Evolutionary conservation across 2,888 invertebrate species (phyloP).

Genomic region (Peribatodes rhomboidaria): DNA sequence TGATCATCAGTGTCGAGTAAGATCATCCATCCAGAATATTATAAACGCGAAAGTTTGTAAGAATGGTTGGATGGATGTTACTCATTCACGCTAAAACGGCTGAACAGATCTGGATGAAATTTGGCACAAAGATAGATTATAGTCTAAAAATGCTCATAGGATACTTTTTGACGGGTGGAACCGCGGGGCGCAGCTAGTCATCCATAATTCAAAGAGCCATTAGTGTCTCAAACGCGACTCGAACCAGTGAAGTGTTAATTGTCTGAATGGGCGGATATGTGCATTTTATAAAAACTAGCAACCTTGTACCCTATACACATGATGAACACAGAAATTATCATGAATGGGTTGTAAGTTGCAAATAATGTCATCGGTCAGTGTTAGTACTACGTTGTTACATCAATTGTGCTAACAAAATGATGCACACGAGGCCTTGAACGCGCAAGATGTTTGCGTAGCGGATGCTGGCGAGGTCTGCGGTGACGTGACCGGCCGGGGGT

Average conservation of each 20-base stretch:
- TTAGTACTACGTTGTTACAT: constrained; percentile 55
- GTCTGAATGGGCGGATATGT: constrained; percentile 44
- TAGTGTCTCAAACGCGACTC: constrained; percentile 18
- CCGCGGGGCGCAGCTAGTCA: too few species aligned
- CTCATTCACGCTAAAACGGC: too few species aligned
- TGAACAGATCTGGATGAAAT: too few species aligned
- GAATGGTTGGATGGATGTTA: too few species aligned
- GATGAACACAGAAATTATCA: constrained; percentile 46
- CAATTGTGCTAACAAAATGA: constrained; percentile 55
- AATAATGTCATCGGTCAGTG: constrained; percentile 45
- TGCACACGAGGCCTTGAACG: constrained; percentile 65
- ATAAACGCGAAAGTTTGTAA: too few species aligned
- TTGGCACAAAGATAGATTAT: too few species aligned
- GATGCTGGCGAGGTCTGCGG: constrained; percentile 66
- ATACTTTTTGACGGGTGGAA: too few species aligned
- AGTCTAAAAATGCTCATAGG: too few species aligned
- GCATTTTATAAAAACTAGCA: constrained; percentile 45
- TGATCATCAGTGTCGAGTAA: too few species aligned
- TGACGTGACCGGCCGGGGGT: constrained; percentile 66
- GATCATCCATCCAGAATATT: too few species aligned
- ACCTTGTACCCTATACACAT: constrained; percentile 49
- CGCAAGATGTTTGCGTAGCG: constrained; percentile 55
- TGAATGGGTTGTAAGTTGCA: constrained; percentile 42
- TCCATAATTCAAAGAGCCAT: constrained; percentile 35
- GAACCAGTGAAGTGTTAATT: constrained; percentile 40